Evolutionary conservation across 1,140 invertebrate genomes (phyloP), one percentile per base, ranked within the genome.

Genomic region (Pararge aegeria): DNA sequence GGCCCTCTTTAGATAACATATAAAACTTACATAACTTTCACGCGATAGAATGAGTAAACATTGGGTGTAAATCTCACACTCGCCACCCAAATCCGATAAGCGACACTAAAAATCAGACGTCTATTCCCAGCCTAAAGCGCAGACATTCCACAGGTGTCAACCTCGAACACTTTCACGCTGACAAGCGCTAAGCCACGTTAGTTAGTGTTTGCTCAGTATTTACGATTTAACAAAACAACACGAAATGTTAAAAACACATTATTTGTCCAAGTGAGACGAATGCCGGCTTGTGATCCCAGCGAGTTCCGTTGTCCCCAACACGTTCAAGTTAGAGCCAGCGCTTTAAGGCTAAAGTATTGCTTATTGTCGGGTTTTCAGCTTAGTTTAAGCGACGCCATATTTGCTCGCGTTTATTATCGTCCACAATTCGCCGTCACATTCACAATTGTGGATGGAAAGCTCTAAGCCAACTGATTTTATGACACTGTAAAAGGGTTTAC

Each of bases 191-290:
- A 70, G 56, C 60, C 64, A 63, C 62, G 64, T 73, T 75, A 77
- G 64, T 73, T 75, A 77, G 73, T 85, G 76, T 89, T 89, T 89
- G 80, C 70, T 68, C 83, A 85, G 83, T 87, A 84, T 89, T 89
- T 89, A 89, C 87, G 87, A 89, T 89, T 87, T 82, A 87, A 89
- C 87, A 87, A 89, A 89, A 89, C 87, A 89, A 87, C 83, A 84
- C 75, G 81, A 89, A 89, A 87, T 86, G 83, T 89, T 87, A 87
- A 89, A 89, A 89, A 88, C 87, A 87, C 84, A 89, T 87, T 87
- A 87, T 88, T 84, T 86, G 82, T 78, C 76, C 75, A 74, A 78
- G 73, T 89, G 84, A 79, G 84, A 87, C 87, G 83, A 89, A 89
- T 89, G 84, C 75, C 75, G 70, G 78, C 78, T 81, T 88, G 87